These are phyloP conservation scores for Ceratotherium simum DNA, from an alignment of 2,113 vertebrate species.

Conservation along the genomic window DNA sequence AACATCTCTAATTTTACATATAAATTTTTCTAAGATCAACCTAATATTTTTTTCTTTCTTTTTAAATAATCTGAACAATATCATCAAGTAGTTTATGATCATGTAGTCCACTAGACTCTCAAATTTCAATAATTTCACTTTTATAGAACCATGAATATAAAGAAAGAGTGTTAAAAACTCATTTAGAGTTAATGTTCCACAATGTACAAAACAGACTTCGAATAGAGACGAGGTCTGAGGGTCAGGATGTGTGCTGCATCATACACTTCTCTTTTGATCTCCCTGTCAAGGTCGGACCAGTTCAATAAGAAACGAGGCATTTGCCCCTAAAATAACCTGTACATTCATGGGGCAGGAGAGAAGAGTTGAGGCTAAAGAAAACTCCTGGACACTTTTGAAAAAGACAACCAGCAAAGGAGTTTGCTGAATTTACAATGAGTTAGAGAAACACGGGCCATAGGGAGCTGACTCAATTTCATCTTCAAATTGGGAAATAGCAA, in stretches of 20 bases:
- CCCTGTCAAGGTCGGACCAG: neutral
- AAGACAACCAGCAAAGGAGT: neutral
- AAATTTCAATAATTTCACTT: neutral
- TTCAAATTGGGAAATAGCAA: neutral
- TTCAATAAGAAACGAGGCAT: neutral
- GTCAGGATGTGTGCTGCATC: neutral
- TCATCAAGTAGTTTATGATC: neutral
- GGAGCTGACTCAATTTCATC: conserved; percentile 58
- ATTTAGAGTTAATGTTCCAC: neutral
- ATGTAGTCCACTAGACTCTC: neutral
- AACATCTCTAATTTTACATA: neutral
- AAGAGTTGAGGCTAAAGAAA: neutral
- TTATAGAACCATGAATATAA: neutral
- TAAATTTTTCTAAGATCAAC: neutral
- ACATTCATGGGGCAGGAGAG: neutral
- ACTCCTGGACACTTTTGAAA: neutral
- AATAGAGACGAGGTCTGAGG: neutral
- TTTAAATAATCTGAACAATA: neutral
- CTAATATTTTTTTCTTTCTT: neutral
- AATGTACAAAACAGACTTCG: neutral
- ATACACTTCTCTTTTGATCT: neutral
- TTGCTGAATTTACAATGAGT: neutral
- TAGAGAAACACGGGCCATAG: neutral
- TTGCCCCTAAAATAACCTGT: neutral
- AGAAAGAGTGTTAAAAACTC: neutral